Evolutionary conservation across 2,888 invertebrate species (phyloP).

Genomic region (Sericinus montela): DNA sequence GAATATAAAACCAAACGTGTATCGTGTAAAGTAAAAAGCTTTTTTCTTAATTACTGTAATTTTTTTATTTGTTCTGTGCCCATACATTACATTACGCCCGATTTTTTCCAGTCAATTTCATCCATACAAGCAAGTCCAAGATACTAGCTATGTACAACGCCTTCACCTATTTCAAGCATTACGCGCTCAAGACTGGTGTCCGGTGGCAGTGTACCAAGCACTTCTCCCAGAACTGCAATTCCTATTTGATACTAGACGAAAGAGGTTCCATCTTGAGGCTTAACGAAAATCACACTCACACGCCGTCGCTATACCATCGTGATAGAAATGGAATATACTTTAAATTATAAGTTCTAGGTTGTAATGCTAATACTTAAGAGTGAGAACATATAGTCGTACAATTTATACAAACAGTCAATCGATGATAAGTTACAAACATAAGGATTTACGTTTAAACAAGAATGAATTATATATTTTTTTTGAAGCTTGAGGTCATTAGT

Average conservation of each 20-base stretch:
- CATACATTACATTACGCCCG: no score
- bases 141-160: constrained; percentile 22
- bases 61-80: neutral
- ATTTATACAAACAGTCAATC: no score
- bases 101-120: constrained; percentile 19
- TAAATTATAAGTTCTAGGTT: neutral
- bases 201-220: constrained; percentile 29
- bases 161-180: constrained; percentile 30
- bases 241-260: constrained; percentile 25
- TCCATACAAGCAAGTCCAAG: constrained; percentile 19
- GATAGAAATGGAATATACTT: constrained; percentile 1
- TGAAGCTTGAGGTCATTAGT: no score
- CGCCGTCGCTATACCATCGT: constrained; percentile 9
- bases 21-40: no score
- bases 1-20: no score
- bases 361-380: no score
- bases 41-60: no score
- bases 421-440: no score
- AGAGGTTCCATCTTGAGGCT: constrained; percentile 20
- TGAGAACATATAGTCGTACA: no score
- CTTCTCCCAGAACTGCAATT: constrained; percentile 25
- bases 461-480: no score
- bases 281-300: constrained; percentile 18
- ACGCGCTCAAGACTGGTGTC: constrained; percentile 21
- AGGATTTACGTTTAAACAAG: no score